Conservation (phyloP, 2,888 invertebrate genomes). For the Agrilus cyanescens region DNA sequence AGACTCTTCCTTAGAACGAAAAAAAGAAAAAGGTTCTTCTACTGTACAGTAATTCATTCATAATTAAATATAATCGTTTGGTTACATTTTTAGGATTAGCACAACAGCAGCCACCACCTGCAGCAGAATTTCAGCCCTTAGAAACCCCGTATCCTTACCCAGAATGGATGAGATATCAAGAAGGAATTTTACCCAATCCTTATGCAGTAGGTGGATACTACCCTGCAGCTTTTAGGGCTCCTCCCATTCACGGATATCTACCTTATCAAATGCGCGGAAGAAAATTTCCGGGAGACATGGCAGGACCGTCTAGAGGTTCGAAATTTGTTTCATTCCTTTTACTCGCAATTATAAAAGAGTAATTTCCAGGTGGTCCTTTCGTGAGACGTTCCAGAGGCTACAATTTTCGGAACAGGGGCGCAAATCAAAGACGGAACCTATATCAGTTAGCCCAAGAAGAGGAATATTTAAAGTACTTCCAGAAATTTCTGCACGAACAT, state of each 20-base stretch:
- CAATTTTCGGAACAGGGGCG: constrained; percentile 25
- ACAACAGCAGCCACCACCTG: background rate
- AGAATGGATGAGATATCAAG: background rate
- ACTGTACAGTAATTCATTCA: too few species aligned
- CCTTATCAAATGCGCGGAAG: constrained; percentile 19
- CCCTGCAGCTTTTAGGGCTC: constrained; percentile 1
- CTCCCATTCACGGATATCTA: constrained; percentile 20
- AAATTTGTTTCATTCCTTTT: constrained; percentile 10
- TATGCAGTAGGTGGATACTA: constrained; percentile 7
- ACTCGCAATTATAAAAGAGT: constrained; percentile 14
- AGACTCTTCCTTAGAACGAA: constrained; percentile 17
- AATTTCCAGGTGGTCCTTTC: constrained; percentile 3
- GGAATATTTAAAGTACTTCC: constrained; percentile 47
- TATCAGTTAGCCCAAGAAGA: constrained; percentile 29
- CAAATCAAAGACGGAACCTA: constrained; percentile 15
- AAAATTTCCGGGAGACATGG: constrained; percentile 22
- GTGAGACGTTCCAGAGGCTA: constrained; percentile 15
- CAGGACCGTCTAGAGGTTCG: constrained; percentile 26
- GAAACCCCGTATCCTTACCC: background rate
- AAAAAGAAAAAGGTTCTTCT: background rate
- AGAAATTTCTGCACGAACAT: constrained; percentile 43
- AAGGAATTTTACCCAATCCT: too few species aligned
- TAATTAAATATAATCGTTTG: too few species aligned
- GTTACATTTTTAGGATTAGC: too few species aligned
- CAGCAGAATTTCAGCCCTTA: background rate